Evolutionary conservation across 2,797 vertebrate genomes (phyloP), one percentile per base, ranked within the genome.

Genomic region (Pseudochaenichthys georgianus): DNA sequence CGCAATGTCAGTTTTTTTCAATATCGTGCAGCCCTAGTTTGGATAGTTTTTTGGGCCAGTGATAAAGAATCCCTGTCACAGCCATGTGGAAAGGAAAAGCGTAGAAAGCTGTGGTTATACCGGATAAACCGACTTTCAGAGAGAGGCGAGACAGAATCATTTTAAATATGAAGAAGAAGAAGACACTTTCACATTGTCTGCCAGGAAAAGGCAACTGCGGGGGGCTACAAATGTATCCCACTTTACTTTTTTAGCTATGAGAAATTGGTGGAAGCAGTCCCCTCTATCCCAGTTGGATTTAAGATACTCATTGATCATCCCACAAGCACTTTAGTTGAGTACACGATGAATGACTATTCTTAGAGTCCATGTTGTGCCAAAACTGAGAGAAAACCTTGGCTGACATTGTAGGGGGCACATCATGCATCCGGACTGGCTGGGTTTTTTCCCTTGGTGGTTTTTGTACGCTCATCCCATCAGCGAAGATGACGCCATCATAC

Each of bases 341-440:
- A 16, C 3, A 13, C 3, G 5, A 23, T 43, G 42, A 64, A 50
- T 60, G 53, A 55, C 53, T 60, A 48, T 50, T 48, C 41, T 28
- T 23, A 43, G 52, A 68, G 10, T 71, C 23, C 2, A 21, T 45
- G 42, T 28, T 53, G 42, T 23, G 52, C 52, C 41, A 38, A 43
- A 23, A 52, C 50, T 48, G 10, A 43, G 13, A 45, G 17, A 11
- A 67, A 55, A 57, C 48, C n/a, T 68, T 61, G 31, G 41, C 64
- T 48, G 42, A 71, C 31, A 42, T 50, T 61, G 57, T 21, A 15
- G 9, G 17, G 43, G 34, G 23, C 57, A 53, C 45, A 19, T 55
- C 2, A 3, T 54, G 65, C 63, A 52, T 64, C 70, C 57, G 21
- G 12, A 38, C 45, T 46, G 34, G 42, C 58, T 41, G 15, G 34